Conservation (phyloP, 2,888 invertebrate species). For the Polydesmus complanatus region DNA sequence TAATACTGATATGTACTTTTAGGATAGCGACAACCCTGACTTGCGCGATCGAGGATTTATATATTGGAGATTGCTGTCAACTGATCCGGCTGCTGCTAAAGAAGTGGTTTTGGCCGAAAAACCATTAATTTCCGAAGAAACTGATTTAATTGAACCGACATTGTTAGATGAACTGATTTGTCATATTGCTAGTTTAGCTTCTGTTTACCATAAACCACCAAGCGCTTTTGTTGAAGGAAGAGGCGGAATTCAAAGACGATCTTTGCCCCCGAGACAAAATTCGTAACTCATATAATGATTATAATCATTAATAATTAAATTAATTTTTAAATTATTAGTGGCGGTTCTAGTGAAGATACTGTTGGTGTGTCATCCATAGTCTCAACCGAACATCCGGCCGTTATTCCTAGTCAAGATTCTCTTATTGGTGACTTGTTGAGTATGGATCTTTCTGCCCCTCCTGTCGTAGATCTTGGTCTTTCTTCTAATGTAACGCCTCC, state of each 20-base stretch:
- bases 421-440: slow-evolving; percentile 91
- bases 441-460: slow-evolving; percentile 71
- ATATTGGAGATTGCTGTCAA: slow-evolving; percentile 95
- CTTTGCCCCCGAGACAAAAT: slow-evolving; percentile 22
- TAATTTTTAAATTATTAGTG: slow-evolving; percentile 9
- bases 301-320: background rate
- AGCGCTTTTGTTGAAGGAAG: slow-evolving; percentile 91
- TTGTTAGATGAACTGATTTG: slow-evolving; percentile 94
- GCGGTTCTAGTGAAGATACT: slow-evolving; percentile 20
- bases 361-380: slow-evolving; percentile 23
- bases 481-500: slow-evolving; percentile 21
- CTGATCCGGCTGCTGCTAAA: slow-evolving; percentile 98
- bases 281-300: slow-evolving; percentile 11
- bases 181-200: slow-evolving; percentile 93
- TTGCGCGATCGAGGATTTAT: slow-evolving; percentile 96
- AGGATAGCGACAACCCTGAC: slow-evolving; percentile 95
- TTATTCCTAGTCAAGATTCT: slow-evolving; percentile 69
- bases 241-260: slow-evolving; percentile 28
- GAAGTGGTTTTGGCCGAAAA: slow-evolving; percentile 98
- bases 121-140: slow-evolving; percentile 97
- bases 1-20: background rate
- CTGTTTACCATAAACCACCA: slow-evolving; percentile 98
- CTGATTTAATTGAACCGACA: slow-evolving; percentile 93
- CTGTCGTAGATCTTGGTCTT: slow-evolving; percentile 39
- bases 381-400: slow-evolving; percentile 27